These are phyloP conservation scores for Labeo calbasu DNA, from an alignment of 2,797 vertebrate genomes.

Conservation along the genomic window DNA sequence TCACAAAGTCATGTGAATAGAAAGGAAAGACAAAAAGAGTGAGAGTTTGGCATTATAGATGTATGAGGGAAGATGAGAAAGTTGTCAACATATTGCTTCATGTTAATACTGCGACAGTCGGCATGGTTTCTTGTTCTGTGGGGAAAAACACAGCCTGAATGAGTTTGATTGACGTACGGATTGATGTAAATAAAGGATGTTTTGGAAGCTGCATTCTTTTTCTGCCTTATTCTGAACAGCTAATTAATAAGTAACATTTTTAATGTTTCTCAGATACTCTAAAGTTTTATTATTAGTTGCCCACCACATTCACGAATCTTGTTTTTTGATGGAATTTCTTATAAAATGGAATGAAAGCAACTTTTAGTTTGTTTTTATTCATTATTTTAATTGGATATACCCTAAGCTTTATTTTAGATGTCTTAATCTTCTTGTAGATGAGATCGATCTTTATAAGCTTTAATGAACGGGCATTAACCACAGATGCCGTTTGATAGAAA, in stretches of 20 bases:
- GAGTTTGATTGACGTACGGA: slow-evolving; percentile 56
- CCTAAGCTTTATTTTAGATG: background rate
- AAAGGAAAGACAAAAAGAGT: slow-evolving; percentile 1
- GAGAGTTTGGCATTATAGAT: background rate
- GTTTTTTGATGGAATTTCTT: slow-evolving; percentile 26
- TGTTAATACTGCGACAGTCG: slow-evolving; percentile 24
- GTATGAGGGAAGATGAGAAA: slow-evolving; percentile 2
- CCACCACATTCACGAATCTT: background rate
- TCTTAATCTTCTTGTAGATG: background rate
- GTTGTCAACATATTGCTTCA: slow-evolving; percentile 29
- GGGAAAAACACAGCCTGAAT: slow-evolving; percentile 46
- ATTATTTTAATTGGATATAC: background rate
- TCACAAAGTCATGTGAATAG: slow-evolving; percentile 9
- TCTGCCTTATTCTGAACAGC: slow-evolving; percentile 25
- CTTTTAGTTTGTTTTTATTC: slow-evolving; percentile 10
- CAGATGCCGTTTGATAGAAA: background rate
- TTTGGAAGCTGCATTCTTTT: slow-evolving; percentile 61
- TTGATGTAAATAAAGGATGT: slow-evolving; percentile 83
- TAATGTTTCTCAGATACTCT: background rate
- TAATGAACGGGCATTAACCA: background rate
- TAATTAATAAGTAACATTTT: background rate
- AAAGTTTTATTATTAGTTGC: background rate
- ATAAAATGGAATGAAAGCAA: slow-evolving; percentile 18
- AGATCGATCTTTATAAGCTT: slow-evolving; percentile 1
- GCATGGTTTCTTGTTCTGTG: slow-evolving; percentile 36